Percentiles rank a stretch among this genome's conserved stretches.
These are phyloP conservation scores for Drosophila quinaria DNA, from an alignment of 2,888 invertebrate genomes.

Conservation along the genomic window DNA sequence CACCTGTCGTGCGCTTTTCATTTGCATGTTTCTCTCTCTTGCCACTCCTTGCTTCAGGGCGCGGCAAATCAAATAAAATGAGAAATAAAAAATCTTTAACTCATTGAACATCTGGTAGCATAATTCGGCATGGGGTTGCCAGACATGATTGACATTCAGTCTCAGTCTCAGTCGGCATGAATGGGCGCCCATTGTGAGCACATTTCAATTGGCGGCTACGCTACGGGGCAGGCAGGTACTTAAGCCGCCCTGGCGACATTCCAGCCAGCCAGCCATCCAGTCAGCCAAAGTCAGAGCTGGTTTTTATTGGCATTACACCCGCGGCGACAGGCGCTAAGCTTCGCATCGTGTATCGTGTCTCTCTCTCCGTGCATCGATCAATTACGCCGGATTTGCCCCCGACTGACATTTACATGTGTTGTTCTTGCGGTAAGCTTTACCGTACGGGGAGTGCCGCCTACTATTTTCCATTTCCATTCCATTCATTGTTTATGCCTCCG, in stretches of 20 bases:
- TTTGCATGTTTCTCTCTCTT: conserved; percentile 72
- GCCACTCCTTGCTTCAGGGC: not conserved
- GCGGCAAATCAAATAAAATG: conserved; percentile 39
- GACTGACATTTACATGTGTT: conserved; percentile 74
- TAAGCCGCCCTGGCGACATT: conserved; percentile 65
- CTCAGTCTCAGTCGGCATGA: conserved; percentile 53
- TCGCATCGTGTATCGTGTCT: conserved; percentile 61
- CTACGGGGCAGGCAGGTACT: conserved; percentile 75
- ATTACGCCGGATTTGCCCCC: conserved; percentile 72
- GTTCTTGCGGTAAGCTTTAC: conserved; percentile 68
- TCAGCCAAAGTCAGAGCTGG: conserved; percentile 3
- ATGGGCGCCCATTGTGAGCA: conserved; percentile 68
- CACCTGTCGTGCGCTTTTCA: conserved; percentile 71
- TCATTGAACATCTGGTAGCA: conserved; percentile 82
- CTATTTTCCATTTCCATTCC: no score
- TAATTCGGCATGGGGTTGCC: conserved; percentile 72
- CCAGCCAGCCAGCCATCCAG: conserved; percentile 20
- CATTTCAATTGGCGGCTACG: no score
- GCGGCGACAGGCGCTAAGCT: conserved; percentile 79
- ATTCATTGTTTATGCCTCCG: conserved; percentile 2
- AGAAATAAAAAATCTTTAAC: conserved; percentile 44
- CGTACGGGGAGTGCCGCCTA: conserved; percentile 44
- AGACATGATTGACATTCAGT: conserved; percentile 78
- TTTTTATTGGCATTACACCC: conserved; percentile 74
- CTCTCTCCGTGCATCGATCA: conserved; percentile 71